These are phyloP conservation scores for Platorchestia sp. DNA, from an alignment of 1,140 invertebrate species.

Conservation along the genomic window DNA sequence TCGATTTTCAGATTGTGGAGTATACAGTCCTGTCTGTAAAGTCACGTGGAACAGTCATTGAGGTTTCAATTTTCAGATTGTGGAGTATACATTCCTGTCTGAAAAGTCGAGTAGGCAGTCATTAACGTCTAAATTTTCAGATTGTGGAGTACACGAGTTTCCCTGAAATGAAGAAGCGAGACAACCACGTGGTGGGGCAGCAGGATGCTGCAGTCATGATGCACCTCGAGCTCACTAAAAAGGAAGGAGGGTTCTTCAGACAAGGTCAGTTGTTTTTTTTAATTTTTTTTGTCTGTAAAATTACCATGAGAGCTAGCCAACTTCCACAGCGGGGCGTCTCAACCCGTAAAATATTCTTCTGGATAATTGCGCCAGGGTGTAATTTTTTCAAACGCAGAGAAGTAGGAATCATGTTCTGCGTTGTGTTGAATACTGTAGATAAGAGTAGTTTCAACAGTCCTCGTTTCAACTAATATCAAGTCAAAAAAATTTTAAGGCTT, in stretches of 20 bases:
- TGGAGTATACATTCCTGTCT: no score
- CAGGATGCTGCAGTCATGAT: background rate
- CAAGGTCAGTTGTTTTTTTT: background rate
- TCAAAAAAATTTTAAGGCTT: no score
- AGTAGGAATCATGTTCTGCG: background rate
- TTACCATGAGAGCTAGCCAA: background rate
- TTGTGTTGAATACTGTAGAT: background rate
- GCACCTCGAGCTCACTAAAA: background rate
- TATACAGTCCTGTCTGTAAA: no score
- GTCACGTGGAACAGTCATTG: no score
- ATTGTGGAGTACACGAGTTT: slow-evolving; percentile 35
- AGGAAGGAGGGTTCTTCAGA: slow-evolving; percentile 31
- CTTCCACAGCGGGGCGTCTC: background rate
- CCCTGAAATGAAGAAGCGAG: slow-evolving; percentile 19
- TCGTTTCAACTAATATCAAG: no score
- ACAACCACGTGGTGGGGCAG: background rate
- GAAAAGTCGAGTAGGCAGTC: no score
- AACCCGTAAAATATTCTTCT: background rate
- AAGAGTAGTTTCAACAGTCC: no score
- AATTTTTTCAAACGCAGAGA: background rate
- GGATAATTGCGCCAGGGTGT: background rate
- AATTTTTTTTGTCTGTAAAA: background rate
- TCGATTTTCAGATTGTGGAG: no score
- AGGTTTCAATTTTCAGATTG: no score
- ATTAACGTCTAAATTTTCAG: background rate